Base-by-base conservation (phyloP, 92 coral and sea anemone species). In the Umimayanthus chanpuru region DNA sequence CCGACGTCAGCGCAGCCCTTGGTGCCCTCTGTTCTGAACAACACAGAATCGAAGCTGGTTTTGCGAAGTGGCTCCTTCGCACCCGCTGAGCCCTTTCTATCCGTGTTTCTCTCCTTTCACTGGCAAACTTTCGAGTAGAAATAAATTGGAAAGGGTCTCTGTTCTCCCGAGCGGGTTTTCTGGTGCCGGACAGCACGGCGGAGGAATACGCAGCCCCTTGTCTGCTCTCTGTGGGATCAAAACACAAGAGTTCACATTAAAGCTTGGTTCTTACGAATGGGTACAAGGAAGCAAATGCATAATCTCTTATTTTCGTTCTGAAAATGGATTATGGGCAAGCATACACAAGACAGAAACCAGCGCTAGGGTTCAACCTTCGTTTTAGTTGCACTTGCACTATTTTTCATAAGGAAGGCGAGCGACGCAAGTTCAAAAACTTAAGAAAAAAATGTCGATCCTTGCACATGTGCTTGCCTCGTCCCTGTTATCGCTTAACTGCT, bases 121-220 rank as follows among this genome's bases (percentile, higher is more conserved):
- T 16, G 43, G 67, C 44, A n/a, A 78, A 18, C 3, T 83, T 70
- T 26, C 41, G 77, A 23, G 87, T 15, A 18, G 43, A 25, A 83
- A 70, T 83, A 30, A 83, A 83, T 47, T 83, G 87, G 74, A 83
- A 83, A 3, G 87, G 87, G 43, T 70, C 79, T 83, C 87, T 83
- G 78, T 83, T 83, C 66, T 83, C 87, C 64, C 25, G 77, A 7
- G 87, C 68, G 5, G 76, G 49, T 25, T 43, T 64, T 9, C 79
- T 83, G 18, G 65, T 72, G 23, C 43, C 16, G 36, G 86, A 67
- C 30, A 71, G 32, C 36, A 6, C 32, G 8, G 16, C 16, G 2
- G 86, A 67, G 4, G 77, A 65, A 36, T 11, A 61, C 18, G 26
- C 16, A 28, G 43, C 29, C 0, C 87, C 87, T 15, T 71, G 53